Conservation (phyloP, 2,113 vertebrate genomes). For the Megaceryle maxima region DNA sequence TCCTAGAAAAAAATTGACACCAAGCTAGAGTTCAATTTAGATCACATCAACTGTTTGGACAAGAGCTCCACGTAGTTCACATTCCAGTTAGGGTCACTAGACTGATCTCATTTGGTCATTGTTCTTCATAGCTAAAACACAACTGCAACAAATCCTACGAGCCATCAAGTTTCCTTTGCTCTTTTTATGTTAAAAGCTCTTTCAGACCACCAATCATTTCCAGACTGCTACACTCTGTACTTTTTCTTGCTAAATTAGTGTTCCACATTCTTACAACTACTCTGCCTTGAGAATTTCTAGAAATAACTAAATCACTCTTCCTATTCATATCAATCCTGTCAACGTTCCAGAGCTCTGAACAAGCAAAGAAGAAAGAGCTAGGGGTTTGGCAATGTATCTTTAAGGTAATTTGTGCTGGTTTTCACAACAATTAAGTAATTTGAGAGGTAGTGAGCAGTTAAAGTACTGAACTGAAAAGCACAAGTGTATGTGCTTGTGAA, state of each 20-base stretch:
- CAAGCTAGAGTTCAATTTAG: background rate
- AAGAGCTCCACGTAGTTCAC: background rate
- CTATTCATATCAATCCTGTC: constrained; percentile 34
- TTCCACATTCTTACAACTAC: background rate
- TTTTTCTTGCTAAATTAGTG: background rate
- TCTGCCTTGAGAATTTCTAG: constrained; percentile 28
- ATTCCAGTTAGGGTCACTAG: background rate
- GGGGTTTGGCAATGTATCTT: background rate
- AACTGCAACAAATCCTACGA: background rate
- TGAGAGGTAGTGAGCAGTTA: background rate
- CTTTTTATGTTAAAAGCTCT: background rate
- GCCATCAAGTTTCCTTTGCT: background rate
- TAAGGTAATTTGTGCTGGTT: background rate
- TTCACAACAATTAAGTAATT: background rate
- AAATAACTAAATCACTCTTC: constrained; percentile 44
- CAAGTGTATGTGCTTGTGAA: background rate
- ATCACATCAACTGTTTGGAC: background rate
- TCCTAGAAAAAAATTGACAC: background rate
- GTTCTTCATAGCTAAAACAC: background rate
- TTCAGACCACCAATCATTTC: background rate
- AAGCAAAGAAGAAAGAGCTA: background rate
- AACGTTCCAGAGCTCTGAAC: background rate
- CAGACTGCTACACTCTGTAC: background rate
- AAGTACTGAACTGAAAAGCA: background rate
- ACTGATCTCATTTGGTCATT: background rate